phyloP scores from a whole-genome alignment of 2,113 vertebrate genomes.

The Calonectris borealis region DNA sequence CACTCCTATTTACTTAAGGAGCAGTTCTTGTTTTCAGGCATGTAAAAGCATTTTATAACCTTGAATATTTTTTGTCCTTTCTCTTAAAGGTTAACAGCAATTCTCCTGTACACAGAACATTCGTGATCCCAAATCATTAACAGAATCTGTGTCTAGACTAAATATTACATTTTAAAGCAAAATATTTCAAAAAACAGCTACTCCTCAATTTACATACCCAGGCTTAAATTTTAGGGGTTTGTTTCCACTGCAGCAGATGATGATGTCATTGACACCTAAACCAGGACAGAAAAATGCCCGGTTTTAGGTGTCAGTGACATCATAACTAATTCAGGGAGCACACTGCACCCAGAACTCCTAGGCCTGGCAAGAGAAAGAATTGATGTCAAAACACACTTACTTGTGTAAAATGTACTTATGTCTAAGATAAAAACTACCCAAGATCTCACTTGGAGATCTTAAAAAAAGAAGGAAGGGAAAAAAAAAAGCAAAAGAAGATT shows the following conservation, averaged over 20 bases:
- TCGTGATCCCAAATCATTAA: neutral
- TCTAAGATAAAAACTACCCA: neutral
- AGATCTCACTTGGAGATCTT: neutral
- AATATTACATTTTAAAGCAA: conserved; percentile 10
- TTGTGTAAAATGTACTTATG: neutral
- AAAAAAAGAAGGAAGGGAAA: neutral
- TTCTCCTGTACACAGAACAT: neutral
- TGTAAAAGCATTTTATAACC: neutral
- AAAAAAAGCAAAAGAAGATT: neutral
- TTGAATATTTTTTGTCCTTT: neutral
- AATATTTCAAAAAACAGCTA: neutral
- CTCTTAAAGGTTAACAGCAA: neutral
- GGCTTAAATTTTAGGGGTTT: conserved; percentile 20
- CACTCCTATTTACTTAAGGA: neutral
- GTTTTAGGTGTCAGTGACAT: conserved; percentile 37
- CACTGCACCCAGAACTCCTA: neutral
- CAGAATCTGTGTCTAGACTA: conserved; percentile 22
- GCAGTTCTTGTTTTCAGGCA: neutral
- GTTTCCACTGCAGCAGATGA: conserved; percentile 12
- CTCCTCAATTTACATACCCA: neutral
- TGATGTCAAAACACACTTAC: neutral
- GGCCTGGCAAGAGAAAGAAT: neutral
- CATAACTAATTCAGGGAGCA: conserved; percentile 4
- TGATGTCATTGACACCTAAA: conserved; percentile 58
- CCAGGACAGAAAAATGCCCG: conserved; percentile 19